Conservation (phyloP, 2,797 vertebrate species). For the Sebastes hubbsi region DNA sequence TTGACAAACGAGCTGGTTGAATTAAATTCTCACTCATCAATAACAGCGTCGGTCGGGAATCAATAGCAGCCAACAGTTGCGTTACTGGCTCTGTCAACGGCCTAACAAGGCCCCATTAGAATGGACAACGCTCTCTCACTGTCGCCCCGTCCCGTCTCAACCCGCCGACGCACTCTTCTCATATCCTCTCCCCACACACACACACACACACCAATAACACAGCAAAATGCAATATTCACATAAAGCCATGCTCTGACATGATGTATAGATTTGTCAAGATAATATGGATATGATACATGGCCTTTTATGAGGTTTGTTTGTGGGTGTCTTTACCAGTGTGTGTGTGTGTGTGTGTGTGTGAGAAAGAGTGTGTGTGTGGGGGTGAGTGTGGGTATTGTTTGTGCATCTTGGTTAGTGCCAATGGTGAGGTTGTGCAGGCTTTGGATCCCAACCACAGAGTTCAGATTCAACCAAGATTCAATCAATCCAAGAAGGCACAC, state of each 20-base stretch:
- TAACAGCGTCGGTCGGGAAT: constrained; percentile 78
- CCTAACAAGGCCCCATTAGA: constrained; percentile 79
- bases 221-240: constrained; percentile 72
- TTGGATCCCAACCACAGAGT: constrained; percentile 59
- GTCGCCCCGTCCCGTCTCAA: constrained; percentile 43
- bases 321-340: constrained; percentile 35
- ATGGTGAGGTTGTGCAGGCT: constrained; percentile 47
- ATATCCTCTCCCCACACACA: constrained; percentile 70
- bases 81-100: constrained; percentile 72
- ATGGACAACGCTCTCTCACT: constrained; percentile 73
- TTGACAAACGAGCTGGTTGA: constrained; percentile 83
- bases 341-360: constrained; percentile 1
- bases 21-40: constrained; percentile 86
- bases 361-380: constrained; percentile 15
- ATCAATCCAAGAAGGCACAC: constrained; percentile 63
- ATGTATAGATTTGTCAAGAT: constrained; percentile 82
- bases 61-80: constrained; percentile 79
- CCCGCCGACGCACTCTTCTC: constrained; percentile 31
- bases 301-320: constrained; percentile 71
- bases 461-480: constrained; percentile 67
- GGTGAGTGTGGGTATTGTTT: constrained; percentile 38
- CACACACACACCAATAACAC: constrained; percentile 55
- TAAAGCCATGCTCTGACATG: constrained; percentile 71
- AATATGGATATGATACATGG: constrained; percentile 79
- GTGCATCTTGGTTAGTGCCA: constrained; percentile 48